These are phyloP conservation scores for Clostera curtula DNA, from an alignment of 2,888 invertebrate species.

Conservation along the genomic window DNA sequence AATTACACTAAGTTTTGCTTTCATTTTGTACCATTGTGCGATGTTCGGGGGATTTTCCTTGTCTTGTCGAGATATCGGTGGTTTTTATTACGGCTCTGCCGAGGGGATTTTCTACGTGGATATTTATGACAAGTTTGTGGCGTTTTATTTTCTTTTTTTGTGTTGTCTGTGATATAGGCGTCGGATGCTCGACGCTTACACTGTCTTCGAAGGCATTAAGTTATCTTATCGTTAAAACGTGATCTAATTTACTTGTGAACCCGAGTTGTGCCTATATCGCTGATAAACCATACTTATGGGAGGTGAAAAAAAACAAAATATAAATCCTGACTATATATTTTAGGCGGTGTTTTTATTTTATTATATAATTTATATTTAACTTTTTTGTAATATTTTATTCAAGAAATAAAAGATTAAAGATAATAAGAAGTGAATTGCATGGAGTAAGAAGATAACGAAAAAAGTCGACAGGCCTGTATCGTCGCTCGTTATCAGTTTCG, in stretches of 20 bases:
- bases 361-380: too few relatives aligned
- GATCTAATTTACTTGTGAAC: conserved; percentile 22
- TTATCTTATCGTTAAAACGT: conserved; percentile 29
- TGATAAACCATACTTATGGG: too few relatives aligned
- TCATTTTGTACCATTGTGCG: conserved; percentile 52
- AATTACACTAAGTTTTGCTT: conserved; percentile 65
- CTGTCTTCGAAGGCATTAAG: conserved; percentile 23
- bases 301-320: too few relatives aligned
- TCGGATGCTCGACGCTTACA: conserved; percentile 26
- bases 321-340: conserved; percentile 13
- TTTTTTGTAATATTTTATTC: too few relatives aligned
- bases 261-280: conserved; percentile 22
- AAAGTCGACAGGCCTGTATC: too few relatives aligned
- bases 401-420: too few relatives aligned
- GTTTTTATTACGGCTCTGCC: conserved; percentile 38
- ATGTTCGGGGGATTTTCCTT: conserved; percentile 40
- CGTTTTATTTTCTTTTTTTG: conserved; percentile 30
- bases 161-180: conserved; percentile 29
- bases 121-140: conserved; percentile 40
- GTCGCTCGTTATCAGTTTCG: too few relatives aligned
- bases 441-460: too few relatives aligned
- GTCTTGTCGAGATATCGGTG: conserved; percentile 41
- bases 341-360: conserved; percentile 7
- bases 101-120: conserved; percentile 32
- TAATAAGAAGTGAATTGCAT: too few relatives aligned